Evolutionary conservation across 2,888 invertebrate genomes (phyloP), one percentile per base, ranked within the genome.

Genomic region (Macrophya annulata): DNA sequence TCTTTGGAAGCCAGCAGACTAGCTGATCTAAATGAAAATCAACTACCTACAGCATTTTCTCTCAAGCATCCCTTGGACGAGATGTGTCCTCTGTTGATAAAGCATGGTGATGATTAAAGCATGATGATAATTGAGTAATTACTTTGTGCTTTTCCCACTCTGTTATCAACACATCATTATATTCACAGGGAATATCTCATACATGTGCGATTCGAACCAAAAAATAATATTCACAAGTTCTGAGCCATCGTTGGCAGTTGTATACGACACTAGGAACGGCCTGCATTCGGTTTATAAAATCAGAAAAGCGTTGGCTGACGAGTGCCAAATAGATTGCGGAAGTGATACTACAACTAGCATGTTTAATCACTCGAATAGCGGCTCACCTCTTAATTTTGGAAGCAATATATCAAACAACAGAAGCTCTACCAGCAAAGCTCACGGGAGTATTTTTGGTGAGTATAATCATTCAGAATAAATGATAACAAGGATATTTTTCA

Each of bases 31-130:
- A 88, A 88, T 48, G 91, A 93, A 51, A 85, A 86, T 15, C 90
- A 90, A 87, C 94, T 97, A 90, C 97, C 98, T 0, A 96, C 97
- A 0, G 95, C 98, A 77, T 99, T 98, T 93, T 98, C 98, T 10
- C 94, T 99, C 85, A 95, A 97, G 0, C 98, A 99, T 94, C 99
- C 99, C 0, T 94, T 99, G 84, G 98, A 99, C 93, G 99, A 99
- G 94, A 96, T 98, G 43, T 96, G 97, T 85, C 99, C 99, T 0
- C 95, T 99, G 55, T 94, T 97, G 9, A 95, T 96, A 86, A 97
- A 96, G 91, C 96, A 96, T 21, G 94, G 96, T 86, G 94, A 83
- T 51, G 31, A 25, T 25, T 1, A 4, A 45, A 65, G 62, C 21
- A 8, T 17, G 55, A 55, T 85, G 9, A n/a, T 21, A 55, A 5